Conservation (phyloP, 2,797 vertebrate genomes). For the Gambusia yucatana region DNA sequence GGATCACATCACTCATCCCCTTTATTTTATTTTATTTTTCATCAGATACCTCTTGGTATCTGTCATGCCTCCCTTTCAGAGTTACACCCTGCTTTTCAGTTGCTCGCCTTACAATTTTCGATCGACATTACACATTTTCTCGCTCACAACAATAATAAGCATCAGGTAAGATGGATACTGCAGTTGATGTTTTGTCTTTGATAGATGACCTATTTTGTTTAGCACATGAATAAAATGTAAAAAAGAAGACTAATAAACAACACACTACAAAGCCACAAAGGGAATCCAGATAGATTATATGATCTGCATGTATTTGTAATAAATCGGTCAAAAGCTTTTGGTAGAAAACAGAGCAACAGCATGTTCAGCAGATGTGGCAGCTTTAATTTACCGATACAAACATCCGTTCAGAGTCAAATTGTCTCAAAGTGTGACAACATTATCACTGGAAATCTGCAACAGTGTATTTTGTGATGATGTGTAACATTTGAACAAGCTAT, state of each 20-base stretch:
- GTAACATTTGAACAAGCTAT: background rate
- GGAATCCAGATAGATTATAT: constrained; percentile 2
- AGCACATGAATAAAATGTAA: background rate
- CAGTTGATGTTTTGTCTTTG: background rate
- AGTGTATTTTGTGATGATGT: background rate
- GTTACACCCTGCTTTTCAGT: constrained; percentile 28
- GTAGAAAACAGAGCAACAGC: constrained; percentile 2
- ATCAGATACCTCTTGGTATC: constrained; percentile 12
- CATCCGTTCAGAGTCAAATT: constrained; percentile 26
- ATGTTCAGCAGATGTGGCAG: constrained; percentile 17
- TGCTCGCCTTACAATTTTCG: background rate
- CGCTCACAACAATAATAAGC: background rate
- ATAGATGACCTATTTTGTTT: background rate
- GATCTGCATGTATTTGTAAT: background rate
- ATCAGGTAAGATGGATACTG: background rate
- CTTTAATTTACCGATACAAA: constrained; percentile 4
- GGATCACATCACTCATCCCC: constrained; percentile 37
- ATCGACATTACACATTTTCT: background rate
- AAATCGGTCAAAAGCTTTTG: background rate
- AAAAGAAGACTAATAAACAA: background rate
- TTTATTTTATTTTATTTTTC: constrained; percentile 13
- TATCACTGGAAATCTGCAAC: background rate
- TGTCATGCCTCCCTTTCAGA: constrained; percentile 20
- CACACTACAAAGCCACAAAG: background rate
- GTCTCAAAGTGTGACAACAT: background rate